These are phyloP conservation scores for Pelochelys cantorii DNA, from an alignment of 2,797 vertebrate species.

Conservation along the genomic window DNA sequence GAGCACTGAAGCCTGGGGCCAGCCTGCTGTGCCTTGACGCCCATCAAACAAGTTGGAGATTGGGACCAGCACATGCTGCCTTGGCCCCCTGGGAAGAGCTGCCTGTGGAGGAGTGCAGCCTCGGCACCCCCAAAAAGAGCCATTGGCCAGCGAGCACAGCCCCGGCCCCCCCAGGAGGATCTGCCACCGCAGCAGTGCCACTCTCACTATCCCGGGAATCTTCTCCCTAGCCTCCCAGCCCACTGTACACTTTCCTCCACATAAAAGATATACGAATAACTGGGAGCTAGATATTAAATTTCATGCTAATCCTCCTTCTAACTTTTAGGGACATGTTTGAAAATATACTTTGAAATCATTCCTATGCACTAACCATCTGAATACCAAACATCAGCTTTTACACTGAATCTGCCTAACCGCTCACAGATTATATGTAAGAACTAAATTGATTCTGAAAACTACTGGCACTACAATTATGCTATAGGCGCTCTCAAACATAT, in stretches of 20 bases:
- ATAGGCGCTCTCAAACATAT: background rate
- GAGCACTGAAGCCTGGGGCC: no score
- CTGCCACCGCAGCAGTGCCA: no score
- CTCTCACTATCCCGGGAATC: no score
- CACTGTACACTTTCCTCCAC: background rate
- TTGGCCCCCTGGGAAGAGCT: no score
- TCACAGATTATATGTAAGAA: background rate
- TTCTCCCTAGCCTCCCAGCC: no score
- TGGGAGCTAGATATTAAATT: accelerated
- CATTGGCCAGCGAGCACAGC: no score
- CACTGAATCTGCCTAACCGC: background rate
- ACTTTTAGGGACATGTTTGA: background rate
- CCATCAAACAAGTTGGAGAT: no score
- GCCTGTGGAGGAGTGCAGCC: no score
- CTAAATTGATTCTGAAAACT: background rate
- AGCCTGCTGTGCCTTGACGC: no score
- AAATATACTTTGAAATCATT: background rate
- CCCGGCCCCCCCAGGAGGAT: no score
- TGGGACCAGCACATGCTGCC: no score
- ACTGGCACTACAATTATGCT: background rate
- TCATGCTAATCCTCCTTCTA: background rate
- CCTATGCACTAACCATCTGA: background rate
- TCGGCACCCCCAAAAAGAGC: no score
- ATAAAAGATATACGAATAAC: background rate
- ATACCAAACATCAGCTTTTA: background rate